phyloP scores from a whole-genome alignment of 2,888 invertebrate genomes.

The Drosophila paramelanica region DNA sequence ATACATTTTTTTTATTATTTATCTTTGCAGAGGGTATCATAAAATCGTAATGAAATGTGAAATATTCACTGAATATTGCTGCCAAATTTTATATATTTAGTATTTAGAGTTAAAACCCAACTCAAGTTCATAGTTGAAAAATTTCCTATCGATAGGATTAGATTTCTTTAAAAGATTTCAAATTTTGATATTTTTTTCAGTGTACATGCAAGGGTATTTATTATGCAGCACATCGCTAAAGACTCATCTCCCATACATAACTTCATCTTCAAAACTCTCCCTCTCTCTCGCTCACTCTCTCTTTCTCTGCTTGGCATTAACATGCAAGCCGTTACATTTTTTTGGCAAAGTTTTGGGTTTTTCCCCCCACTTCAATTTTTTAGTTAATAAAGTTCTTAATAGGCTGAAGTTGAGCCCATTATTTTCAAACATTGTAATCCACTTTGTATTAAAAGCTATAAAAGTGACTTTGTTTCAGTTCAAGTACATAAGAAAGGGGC shows the following conservation, averaged over 20 bases:
- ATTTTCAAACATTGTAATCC: slow-evolving; percentile 56
- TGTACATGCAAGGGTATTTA: not conserved
- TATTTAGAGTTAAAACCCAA: too few relatives aligned
- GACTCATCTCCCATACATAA: slow-evolving; percentile 11
- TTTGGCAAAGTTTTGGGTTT: slow-evolving; percentile 29
- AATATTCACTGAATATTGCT: too few relatives aligned
- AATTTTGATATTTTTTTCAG: too few relatives aligned
- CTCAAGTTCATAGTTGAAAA: too few relatives aligned
- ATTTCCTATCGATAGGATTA: too few relatives aligned
- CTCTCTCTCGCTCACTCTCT: not conserved
- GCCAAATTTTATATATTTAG: too few relatives aligned
- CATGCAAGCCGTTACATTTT: slow-evolving; percentile 42
- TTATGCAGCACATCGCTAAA: not conserved
- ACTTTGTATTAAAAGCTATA: slow-evolving; percentile 54
- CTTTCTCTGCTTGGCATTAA: slow-evolving; percentile 33
- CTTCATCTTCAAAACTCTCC: slow-evolving; percentile 19
- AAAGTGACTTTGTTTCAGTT: slow-evolving; percentile 20
- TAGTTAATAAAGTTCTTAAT: slow-evolving; percentile 63
- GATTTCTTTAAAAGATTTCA: too few relatives aligned
- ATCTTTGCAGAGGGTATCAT: slow-evolving; percentile 1
- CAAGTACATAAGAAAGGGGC: not conserved
- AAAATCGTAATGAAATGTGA: slow-evolving; percentile 7
- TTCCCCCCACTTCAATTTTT: slow-evolving; percentile 16
- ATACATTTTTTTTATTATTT: not conserved
- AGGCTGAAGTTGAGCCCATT: slow-evolving; percentile 47